Conservation (phyloP, 2,797 vertebrate species). For the Parotocinclus haroldoi region DNA sequence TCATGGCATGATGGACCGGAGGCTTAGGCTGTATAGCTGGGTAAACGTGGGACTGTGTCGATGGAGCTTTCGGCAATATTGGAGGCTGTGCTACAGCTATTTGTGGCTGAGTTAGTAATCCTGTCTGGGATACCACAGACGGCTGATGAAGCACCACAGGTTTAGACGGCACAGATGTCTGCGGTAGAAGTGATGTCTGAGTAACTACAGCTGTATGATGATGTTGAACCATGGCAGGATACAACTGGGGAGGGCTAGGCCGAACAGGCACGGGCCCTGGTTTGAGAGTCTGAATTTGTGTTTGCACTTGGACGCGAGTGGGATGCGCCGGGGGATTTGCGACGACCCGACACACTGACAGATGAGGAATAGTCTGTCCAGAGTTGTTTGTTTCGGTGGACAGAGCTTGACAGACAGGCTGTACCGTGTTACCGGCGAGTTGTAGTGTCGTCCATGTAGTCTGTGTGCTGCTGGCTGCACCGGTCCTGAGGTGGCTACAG, state of each 20-base stretch:
- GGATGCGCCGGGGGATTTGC: constrained; percentile 69
- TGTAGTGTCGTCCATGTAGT: constrained; percentile 98
- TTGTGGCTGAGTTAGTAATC: constrained; percentile 63
- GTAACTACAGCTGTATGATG: constrained; percentile 63
- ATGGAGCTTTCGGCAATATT: constrained; percentile 43
- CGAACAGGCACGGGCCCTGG: constrained; percentile 63
- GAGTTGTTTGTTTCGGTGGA: constrained; percentile 64
- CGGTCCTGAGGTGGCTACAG: constrained; percentile 68
- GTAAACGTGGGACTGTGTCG: constrained; percentile 42
- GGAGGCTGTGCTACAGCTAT: constrained; percentile 62
- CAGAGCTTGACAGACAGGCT: constrained; percentile 79
- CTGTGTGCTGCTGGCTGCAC: constrained; percentile 88
- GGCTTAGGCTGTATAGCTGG: constrained; percentile 74
- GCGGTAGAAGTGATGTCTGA: constrained; percentile 60
- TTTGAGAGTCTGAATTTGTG: constrained; percentile 63
- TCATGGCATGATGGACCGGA: constrained; percentile 50
- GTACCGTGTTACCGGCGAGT: constrained; percentile 89
- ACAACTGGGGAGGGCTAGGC: constrained; percentile 55
- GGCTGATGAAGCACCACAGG: constrained; percentile 64
- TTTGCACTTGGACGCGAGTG: constrained; percentile 75
- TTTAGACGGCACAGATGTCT: constrained; percentile 63
- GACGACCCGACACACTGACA: constrained; percentile 68
- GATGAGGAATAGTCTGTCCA: constrained; percentile 63
- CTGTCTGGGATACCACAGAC: constrained; percentile 59
- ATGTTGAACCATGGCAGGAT: constrained; percentile 57